Base-by-base conservation (phyloP, 1,140 invertebrate species). In the Zophobas atratus region DNA sequence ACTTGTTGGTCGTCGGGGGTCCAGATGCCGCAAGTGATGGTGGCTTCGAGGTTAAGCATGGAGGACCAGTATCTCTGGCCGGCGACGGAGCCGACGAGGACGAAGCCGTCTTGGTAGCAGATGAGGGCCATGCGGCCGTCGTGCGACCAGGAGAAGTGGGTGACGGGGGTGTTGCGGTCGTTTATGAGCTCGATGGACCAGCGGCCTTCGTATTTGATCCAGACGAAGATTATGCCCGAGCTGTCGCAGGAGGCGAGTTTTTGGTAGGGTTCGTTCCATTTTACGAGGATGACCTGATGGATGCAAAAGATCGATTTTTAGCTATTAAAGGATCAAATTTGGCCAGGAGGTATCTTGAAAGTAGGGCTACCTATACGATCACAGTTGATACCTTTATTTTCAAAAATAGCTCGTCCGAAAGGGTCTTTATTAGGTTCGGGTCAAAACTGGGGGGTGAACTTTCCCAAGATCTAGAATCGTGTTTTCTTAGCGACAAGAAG, bases 141-240 rank as follows among this genome's bases (percentile, higher is more conserved):
- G 85, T 99, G 98, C 0, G 96, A 98, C 98, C 98, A 99, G 34
- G 96, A 96, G 88, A 99, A 99, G 88, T 99, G 96, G 32, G 94
- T 96, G 38, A 99, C 97, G 51, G 97, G 96, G 0, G 96, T 98
- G 84, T 95, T 98, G 35, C 98, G 90, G 88, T 99, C 98, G 86
- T 99, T 99, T 84, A 99, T 99, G 70, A 99, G 90, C 88, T 99
- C 98, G 80, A 99, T 99, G 76, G 97, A 99, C 98, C 98, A 99
- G 6, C 98, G 91, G 3, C 98, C 97, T 86, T 99, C 98, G 86
- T 99, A 99, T 86, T 99, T 99, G 80, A 99, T 99, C 98, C 98
- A 99, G 2, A 99, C 97, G 87, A 99, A 99, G 83, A 99, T 99
- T 39, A 99, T 96, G 6, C 98, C 98, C 0, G 96, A 97, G 82